phyloP scores from a whole-genome alignment of 2,113 vertebrate genomes.

The Mastomys natalensis region DNA sequence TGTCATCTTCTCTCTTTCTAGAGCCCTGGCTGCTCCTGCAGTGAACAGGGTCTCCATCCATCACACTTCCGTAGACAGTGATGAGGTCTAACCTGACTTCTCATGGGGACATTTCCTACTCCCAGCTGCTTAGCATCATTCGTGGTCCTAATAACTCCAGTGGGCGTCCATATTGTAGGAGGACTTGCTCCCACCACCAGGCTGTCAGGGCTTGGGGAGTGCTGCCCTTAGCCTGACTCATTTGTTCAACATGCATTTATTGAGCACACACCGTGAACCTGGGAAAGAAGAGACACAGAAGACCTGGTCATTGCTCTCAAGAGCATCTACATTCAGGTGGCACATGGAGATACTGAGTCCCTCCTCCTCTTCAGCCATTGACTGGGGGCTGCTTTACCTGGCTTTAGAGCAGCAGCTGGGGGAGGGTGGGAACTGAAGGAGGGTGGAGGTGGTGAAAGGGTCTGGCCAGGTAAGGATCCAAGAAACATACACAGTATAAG shows the following conservation, averaged over 20 bases:
- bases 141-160: not conserved
- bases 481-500: not conserved
- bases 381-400: not conserved
- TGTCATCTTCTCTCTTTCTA: not conserved
- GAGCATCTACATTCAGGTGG: not conserved
- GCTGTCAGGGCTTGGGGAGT: not conserved
- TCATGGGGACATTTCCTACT: not conserved
- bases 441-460: not conserved
- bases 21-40: not conserved
- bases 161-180: not conserved
- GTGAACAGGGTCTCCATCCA: not conserved
- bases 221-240: not conserved
- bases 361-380: rapidly evolving
- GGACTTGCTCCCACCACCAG: rapidly evolving
- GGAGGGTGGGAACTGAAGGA: not conserved
- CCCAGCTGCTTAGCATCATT: not conserved
- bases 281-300: not conserved
- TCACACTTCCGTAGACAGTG: not conserved
- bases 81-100: not conserved
- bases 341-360: not conserved
- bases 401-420: too few relatives aligned
- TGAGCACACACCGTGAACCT: not conserved
- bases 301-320: not conserved
- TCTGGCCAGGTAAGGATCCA: not conserved
- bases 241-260: not conserved